A percentile compares a stretch with the other conserved stretches of the same genome.
Conservation (phyloP, 1,140 invertebrate genomes). For the Calephelis virginiensis region DNA sequence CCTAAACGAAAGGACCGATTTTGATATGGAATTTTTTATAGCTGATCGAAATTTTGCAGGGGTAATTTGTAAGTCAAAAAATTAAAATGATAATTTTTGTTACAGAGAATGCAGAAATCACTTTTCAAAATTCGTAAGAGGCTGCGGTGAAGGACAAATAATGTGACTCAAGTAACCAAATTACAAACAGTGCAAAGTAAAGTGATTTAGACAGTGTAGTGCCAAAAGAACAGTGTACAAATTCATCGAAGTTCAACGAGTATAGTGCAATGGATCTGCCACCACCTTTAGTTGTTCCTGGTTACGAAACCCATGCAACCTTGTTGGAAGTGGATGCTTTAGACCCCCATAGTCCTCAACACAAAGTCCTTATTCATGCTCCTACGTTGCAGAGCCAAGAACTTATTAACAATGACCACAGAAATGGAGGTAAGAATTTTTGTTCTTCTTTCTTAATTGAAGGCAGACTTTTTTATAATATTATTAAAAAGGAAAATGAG, state of each 20-base stretch:
- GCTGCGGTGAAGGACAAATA: conserved; percentile 44
- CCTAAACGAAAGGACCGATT: too few relatives aligned
- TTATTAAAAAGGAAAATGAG: too few relatives aligned
- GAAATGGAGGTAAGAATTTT: conserved; percentile 61
- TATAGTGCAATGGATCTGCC: conserved; percentile 59
- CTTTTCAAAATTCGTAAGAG: conserved; percentile 54
- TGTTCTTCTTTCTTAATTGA: background rate
- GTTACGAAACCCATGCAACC: conserved; percentile 65
- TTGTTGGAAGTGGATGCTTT: conserved; percentile 65
- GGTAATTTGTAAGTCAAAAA: background rate
- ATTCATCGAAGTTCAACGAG: conserved; percentile 6
- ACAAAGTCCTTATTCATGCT: conserved; percentile 67
- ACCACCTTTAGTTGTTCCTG: conserved; percentile 60
- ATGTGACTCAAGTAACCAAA: conserved; percentile 47
- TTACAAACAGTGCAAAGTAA: conserved; percentile 46
- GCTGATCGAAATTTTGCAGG: too few relatives aligned
- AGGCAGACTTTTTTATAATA: too few relatives aligned
- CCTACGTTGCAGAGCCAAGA: conserved; percentile 64
- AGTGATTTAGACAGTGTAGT: conserved; percentile 23
- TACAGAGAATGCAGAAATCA: conserved; percentile 42
- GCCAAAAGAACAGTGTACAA: conserved; percentile 24
- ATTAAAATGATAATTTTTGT: background rate
- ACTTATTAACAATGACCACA: conserved; percentile 59
- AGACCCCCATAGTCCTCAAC: conserved; percentile 69
- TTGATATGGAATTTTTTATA: too few relatives aligned